Evolutionary conservation across 2,888 invertebrate species (phyloP).

Genomic region (Girardia tigrina): DNA sequence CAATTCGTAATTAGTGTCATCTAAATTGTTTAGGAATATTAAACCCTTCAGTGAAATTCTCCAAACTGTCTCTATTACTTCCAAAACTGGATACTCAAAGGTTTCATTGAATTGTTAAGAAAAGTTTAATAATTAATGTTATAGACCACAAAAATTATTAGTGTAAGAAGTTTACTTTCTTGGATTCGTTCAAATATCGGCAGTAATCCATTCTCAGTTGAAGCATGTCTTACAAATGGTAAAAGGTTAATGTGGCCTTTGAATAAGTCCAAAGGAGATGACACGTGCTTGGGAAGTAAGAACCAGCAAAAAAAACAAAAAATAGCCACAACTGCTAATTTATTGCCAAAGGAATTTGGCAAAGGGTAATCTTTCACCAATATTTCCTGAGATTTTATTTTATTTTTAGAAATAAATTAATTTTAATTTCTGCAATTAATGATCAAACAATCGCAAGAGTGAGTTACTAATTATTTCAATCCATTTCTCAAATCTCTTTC

Average conservation of each 20-base stretch:
- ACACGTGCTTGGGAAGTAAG: constrained; percentile 12
- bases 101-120: constrained; percentile 38
- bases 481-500: constrained; percentile 33
- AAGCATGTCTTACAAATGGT: constrained; percentile 47
- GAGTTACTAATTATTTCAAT: constrained; percentile 38
- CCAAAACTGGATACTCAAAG: constrained; percentile 47
- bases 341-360: constrained; percentile 44
- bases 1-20: too few relatives aligned
- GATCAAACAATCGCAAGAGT: constrained; percentile 48
- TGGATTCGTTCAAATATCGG: constrained; percentile 46
- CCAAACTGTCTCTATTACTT: constrained; percentile 43
- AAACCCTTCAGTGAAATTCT: constrained; percentile 44
- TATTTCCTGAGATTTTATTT: constrained; percentile 10
- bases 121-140: background rate
- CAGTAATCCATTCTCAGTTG: constrained; percentile 48
- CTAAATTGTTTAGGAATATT: constrained; percentile 41
- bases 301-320: constrained; percentile 39
- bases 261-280: constrained; percentile 35
- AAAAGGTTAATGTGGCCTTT: constrained; percentile 47
- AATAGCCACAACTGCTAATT: constrained; percentile 48
- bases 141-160: background rate
- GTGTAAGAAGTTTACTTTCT: constrained; percentile 39
- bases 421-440: constrained; percentile 49
- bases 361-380: constrained; percentile 42
- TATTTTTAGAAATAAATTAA: constrained; percentile 44